Evolutionary conservation across 2,888 invertebrate genomes (phyloP).

Genomic region (Helicoverpa assulta): DNA sequence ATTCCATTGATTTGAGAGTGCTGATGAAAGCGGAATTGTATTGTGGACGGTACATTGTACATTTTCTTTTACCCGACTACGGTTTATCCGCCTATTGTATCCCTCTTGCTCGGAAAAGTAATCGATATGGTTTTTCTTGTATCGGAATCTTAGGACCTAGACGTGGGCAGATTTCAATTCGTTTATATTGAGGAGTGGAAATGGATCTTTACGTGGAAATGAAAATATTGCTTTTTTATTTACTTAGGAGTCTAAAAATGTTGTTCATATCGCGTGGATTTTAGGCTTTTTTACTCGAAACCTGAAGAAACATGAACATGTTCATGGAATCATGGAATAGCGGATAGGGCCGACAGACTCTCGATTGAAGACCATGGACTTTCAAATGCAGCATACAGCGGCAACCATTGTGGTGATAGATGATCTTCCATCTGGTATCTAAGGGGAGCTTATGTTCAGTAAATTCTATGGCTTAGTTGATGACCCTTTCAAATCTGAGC

Average conservation of each 20-base stretch:
- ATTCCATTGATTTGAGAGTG: constrained; percentile 11
- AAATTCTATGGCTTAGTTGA: no score
- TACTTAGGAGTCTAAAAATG: background rate
- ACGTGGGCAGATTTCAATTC: background rate
- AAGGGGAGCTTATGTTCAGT: no score
- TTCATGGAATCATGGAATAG: no score
- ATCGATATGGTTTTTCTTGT: constrained; percentile 19
- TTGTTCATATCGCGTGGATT: no score
- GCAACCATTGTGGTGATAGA: no score
- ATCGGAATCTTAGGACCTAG: background rate
- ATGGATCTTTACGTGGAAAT: background rate
- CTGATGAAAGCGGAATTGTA: constrained; percentile 21
- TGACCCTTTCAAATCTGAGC: no score
- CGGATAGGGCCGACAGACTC: no score
- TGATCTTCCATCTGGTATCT: no score
- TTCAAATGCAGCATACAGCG: no score
- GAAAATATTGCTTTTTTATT: background rate
- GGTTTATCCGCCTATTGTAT: constrained; percentile 15
- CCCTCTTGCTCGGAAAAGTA: constrained; percentile 15
- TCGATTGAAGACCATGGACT: no score
- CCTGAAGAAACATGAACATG: no score
- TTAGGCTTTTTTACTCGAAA: no score
- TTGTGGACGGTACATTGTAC: constrained; percentile 23
- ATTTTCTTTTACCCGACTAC: constrained; percentile 1
- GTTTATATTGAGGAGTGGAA: background rate